Conservation (phyloP, 37 sponge, comb jelly and placozoan genomes). For the Ephydatia muelleri region DNA sequence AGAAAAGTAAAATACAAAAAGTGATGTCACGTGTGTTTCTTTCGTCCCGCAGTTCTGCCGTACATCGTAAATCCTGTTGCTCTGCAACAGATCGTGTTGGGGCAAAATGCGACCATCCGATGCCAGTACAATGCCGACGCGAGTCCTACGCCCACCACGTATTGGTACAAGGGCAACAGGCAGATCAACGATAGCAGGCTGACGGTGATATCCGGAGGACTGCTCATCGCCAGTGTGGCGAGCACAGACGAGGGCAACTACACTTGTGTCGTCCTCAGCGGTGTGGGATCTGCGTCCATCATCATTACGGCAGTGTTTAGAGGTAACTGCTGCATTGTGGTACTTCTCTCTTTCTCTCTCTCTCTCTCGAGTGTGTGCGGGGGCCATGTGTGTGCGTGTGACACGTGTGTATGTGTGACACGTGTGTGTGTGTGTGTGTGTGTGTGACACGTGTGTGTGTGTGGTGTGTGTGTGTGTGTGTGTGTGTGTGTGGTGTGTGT, state of each 20-base stretch:
- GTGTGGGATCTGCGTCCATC: not conserved
- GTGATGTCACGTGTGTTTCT: not conserved
- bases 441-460: no score
- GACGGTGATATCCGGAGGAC: not conserved
- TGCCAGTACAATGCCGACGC: not conserved
- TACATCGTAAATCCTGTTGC: not conserved
- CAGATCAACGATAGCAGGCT: not conserved
- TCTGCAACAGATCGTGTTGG: not conserved
- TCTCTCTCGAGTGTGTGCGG: no score
- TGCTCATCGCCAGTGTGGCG: not conserved
- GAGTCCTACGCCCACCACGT: not conserved
- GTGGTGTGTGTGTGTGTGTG: no score
- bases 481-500: no score
- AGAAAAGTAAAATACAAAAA: not conserved
- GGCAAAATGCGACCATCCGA: not conserved
- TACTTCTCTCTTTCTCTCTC: not conserved
- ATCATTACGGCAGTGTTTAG: not conserved
- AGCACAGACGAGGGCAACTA: constrained; percentile 18
- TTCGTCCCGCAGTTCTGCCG: not conserved
- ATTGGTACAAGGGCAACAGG: not conserved
- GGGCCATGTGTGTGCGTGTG: no score
- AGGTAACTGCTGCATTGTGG: not conserved
- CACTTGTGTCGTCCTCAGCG: not conserved
- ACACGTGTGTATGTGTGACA: no score
- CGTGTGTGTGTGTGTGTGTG: no score